Evolutionary conservation across 1,140 invertebrate species (phyloP).

Genomic region (Drosophila sproati): DNA sequence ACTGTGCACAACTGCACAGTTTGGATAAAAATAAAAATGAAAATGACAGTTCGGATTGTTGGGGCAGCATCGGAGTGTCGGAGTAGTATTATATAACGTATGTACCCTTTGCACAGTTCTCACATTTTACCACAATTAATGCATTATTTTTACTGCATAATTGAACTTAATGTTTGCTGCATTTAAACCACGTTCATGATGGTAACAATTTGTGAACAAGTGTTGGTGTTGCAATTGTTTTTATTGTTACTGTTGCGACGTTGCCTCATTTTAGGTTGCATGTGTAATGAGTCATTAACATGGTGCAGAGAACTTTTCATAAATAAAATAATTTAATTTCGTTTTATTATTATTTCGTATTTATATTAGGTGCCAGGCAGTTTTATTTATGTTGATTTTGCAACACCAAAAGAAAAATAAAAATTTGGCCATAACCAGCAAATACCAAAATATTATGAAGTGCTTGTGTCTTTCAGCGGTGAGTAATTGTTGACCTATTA

Average conservation of each 20-base stretch:
- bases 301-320: conserved; percentile 57
- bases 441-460: conserved; percentile 2
- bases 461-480: conserved; percentile 5
- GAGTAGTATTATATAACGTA: conserved; percentile 11
- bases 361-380: conserved; percentile 70
- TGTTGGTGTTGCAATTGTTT: conserved; percentile 11
- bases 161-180: conserved; percentile 75
- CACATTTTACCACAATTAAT: conserved; percentile 67
- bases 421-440: conserved; percentile 13
- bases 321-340: conserved; percentile 45
- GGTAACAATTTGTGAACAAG: conserved; percentile 67
- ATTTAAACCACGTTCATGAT: conserved; percentile 77
- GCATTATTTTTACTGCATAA: conserved; percentile 78
- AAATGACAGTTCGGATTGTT: neutral
- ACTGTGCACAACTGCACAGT: neutral
- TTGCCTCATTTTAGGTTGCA: conserved; percentile 62
- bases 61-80: neutral
- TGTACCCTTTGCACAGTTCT: conserved; percentile 58
- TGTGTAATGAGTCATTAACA: conserved; percentile 82
- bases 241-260: conserved; percentile 12
- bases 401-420: neutral
- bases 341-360: conserved; percentile 64
- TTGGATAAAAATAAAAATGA: neutral
- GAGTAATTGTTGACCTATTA: neutral
- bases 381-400: conserved; percentile 70